Evolutionary conservation across 2,888 invertebrate species (phyloP).

Genomic region (Protodeltote pygarga): DNA sequence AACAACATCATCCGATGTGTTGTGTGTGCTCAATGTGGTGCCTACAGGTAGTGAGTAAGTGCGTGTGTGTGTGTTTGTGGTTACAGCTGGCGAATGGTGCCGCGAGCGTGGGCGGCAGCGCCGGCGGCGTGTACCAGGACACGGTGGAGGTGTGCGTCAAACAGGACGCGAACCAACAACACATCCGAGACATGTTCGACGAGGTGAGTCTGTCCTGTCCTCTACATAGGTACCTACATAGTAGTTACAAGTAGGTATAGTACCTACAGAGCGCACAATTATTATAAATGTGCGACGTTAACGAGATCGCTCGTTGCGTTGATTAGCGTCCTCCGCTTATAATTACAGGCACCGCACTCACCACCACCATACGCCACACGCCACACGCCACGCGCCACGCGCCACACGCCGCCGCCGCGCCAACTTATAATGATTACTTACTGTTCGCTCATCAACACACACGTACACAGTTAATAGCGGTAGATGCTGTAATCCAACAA

Average conservation of each 20-base stretch:
- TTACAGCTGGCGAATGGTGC: slow-evolving; percentile 52
- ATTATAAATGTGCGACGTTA: slow-evolving; percentile 34
- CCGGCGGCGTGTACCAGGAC: slow-evolving; percentile 57
- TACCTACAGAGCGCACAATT: slow-evolving; percentile 22
- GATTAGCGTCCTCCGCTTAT: slow-evolving; percentile 36
- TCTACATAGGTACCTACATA: background rate
- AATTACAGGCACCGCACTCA: too few relatives aligned
- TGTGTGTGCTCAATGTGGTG: background rate
- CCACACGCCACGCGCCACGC: background rate
- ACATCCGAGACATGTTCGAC: slow-evolving; percentile 64
- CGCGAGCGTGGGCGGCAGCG: slow-evolving; percentile 45
- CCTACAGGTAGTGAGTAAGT: background rate
- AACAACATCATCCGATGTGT: too few relatives aligned
- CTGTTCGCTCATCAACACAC: slow-evolving; percentile 15
- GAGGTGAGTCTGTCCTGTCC: slow-evolving; percentile 56
- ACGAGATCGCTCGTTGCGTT: slow-evolving; percentile 43
- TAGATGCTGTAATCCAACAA: slow-evolving; percentile 17
- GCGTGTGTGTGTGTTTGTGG: slow-evolving; percentile 5
- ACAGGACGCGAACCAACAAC: slow-evolving; percentile 26
- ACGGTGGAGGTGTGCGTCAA: slow-evolving; percentile 51
- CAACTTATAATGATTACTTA: slow-evolving; percentile 14
- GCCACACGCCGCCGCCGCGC: background rate
- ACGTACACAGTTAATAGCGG: slow-evolving; percentile 1
- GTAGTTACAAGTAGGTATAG: too few relatives aligned
- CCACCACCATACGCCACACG: background rate